These are phyloP conservation scores for Tupaia chinensis DNA, from an alignment of 2,113 vertebrate species.

Conservation along the genomic window DNA sequence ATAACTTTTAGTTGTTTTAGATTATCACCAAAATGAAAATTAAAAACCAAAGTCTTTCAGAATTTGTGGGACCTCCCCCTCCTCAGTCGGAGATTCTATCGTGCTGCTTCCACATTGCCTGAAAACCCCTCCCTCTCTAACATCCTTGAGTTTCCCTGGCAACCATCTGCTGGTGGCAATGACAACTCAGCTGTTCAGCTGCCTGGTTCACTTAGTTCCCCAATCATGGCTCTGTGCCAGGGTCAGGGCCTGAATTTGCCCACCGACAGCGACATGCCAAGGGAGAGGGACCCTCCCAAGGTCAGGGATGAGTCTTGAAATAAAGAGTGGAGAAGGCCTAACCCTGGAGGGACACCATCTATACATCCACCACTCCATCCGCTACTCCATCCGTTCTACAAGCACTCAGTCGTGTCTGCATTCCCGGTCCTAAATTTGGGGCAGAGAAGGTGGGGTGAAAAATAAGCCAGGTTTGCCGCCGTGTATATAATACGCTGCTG, in stretches of 20 bases:
- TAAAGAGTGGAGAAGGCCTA: background rate
- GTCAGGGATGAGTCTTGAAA: background rate
- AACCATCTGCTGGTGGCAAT: slow-evolving; percentile 79
- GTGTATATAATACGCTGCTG: background rate
- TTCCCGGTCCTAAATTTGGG: background rate
- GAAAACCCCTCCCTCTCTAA: slow-evolving; percentile 59
- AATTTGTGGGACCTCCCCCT: background rate
- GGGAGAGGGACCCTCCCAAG: background rate
- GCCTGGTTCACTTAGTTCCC: slow-evolving; percentile 70
- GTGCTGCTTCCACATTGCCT: slow-evolving; percentile 7
- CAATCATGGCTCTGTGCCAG: slow-evolving; percentile 60
- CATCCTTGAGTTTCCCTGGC: slow-evolving; percentile 79
- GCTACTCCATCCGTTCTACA: background rate
- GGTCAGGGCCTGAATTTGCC: slow-evolving; percentile 58
- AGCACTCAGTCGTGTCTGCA: background rate
- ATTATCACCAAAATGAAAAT: background rate
- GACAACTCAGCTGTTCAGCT: slow-evolving; percentile 79
- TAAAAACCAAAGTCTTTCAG: slow-evolving; percentile 26
- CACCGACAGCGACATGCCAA: background rate
- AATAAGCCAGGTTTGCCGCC: background rate
- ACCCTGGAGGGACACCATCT: background rate
- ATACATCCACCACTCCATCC: background rate
- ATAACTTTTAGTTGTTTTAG: slow-evolving; percentile 1
- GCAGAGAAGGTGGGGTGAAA: background rate
- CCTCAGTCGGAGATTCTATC: slow-evolving; percentile 35